A percentile compares a stretch with the other conserved stretches of the same genome.
These are phyloP conservation scores for Sebastes diploproa DNA, from an alignment of 2,797 vertebrate species.

Conservation along the genomic window DNA sequence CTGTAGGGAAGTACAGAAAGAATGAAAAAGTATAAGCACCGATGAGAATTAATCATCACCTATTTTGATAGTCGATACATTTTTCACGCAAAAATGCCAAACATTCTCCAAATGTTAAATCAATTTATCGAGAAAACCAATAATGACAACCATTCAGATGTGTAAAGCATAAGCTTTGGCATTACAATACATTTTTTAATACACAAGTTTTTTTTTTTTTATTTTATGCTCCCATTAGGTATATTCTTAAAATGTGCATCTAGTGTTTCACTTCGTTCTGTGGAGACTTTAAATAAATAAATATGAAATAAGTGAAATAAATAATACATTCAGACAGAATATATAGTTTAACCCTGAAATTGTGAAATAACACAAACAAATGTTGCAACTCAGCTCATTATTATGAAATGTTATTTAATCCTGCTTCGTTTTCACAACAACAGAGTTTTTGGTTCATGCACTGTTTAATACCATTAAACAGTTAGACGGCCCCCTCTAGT, in stretches of 20 bases:
- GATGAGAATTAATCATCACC: background rate
- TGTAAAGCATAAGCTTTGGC: background rate
- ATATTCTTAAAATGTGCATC: background rate
- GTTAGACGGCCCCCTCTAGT: constrained; percentile 64
- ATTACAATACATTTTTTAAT: background rate
- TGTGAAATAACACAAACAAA: background rate
- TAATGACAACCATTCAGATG: background rate
- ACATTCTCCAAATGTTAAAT: background rate
- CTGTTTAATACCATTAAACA: background rate
- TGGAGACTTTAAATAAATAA: background rate
- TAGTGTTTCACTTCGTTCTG: background rate
- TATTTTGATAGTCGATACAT: background rate
- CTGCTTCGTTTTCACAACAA: background rate
- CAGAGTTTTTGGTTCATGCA: background rate
- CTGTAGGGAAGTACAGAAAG: background rate
- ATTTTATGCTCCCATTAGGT: background rate
- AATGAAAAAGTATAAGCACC: background rate
- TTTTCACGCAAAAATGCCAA: too few relatives aligned
- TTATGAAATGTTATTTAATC: background rate
- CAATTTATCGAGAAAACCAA: background rate
- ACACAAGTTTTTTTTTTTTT: background rate
- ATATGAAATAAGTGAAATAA: background rate
- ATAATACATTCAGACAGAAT: background rate
- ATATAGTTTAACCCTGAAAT: background rate
- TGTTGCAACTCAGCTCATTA: background rate